phyloP scores from a whole-genome alignment of 2,797 vertebrate genomes.

The Coregonus ussuriensis region DNA sequence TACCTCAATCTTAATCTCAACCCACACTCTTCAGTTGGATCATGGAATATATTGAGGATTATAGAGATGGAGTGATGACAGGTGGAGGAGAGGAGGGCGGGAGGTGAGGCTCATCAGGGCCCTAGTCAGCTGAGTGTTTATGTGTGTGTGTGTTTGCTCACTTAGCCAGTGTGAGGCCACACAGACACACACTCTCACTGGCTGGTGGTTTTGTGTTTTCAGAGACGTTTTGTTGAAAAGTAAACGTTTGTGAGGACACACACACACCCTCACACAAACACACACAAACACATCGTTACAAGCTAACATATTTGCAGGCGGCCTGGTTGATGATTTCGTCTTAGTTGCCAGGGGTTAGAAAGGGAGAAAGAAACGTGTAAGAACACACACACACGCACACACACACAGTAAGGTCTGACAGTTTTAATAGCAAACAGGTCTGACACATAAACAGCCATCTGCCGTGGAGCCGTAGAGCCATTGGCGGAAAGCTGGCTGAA shows the following conservation, averaged over 20 bases:
- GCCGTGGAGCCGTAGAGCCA: conserved; percentile 18
- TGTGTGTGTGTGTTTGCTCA: conserved; percentile 6
- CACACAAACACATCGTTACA: background rate
- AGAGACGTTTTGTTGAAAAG: conserved; percentile 5
- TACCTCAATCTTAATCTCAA: too few relatives aligned
- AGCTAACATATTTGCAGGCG: conserved; percentile 46
- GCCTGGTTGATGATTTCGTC: conserved; percentile 29
- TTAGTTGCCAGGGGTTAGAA: conserved; percentile 23
- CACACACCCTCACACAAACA: background rate
- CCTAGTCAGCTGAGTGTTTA: conserved; percentile 26
- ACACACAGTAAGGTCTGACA: conserved; percentile 18
- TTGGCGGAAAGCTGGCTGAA: background rate
- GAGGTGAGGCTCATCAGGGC: background rate
- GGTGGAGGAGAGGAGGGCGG: too few relatives aligned
- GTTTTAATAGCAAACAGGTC: conserved; percentile 55
- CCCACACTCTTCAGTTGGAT: background rate
- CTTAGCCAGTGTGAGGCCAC: background rate
- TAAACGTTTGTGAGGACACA: conserved; percentile 41
- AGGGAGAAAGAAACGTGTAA: background rate
- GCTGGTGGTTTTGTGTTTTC: conserved; percentile 40
- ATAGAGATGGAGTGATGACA: too few relatives aligned
- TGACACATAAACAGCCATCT: conserved; percentile 56
- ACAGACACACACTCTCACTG: conserved; percentile 1
- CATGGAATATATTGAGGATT: background rate
- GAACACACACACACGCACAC: background rate